Conservation (phyloP, 2,797 vertebrate species). For the Pseudomugil tenellus region DNA sequence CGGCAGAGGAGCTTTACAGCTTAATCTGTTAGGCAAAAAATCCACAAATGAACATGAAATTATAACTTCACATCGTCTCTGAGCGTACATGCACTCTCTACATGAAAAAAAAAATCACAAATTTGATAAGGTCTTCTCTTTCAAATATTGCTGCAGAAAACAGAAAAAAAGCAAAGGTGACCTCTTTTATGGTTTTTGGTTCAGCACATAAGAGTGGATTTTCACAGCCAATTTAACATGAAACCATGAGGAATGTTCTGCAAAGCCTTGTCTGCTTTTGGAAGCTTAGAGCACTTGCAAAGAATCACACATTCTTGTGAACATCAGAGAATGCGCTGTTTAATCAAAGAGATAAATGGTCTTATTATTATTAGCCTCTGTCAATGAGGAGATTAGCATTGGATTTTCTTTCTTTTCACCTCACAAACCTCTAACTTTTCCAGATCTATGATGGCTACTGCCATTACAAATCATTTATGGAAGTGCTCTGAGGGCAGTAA, state of each 20-base stretch:
- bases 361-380: slow-evolving; percentile 67
- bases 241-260: slow-evolving; percentile 74
- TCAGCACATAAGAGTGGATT: slow-evolving; percentile 56
- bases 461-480: slow-evolving; percentile 79
- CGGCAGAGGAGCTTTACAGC: slow-evolving; percentile 48
- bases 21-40: slow-evolving; percentile 63
- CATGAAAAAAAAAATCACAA: slow-evolving; percentile 7
- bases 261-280: slow-evolving; percentile 60
- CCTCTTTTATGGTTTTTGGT: slow-evolving; percentile 56
- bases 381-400: slow-evolving; percentile 72
- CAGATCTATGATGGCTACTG: slow-evolving; percentile 74
- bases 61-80: slow-evolving; percentile 14
- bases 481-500: slow-evolving; percentile 73
- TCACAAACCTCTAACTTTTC: slow-evolving; percentile 68
- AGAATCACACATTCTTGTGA: slow-evolving; percentile 76
- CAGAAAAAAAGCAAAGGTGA: slow-evolving; percentile 19
- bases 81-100: not conserved
- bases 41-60: slow-evolving; percentile 11
- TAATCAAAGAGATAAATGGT: slow-evolving; percentile 76
- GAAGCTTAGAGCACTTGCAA: slow-evolving; percentile 61
- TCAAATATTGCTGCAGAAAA: slow-evolving; percentile 24
- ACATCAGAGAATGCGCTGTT: slow-evolving; percentile 72
- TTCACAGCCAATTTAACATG: slow-evolving; percentile 79
- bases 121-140: slow-evolving; percentile 19
- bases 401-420: slow-evolving; percentile 67